Conservation (phyloP, 2,888 invertebrate species). For the Monoplex corrugatus region DNA sequence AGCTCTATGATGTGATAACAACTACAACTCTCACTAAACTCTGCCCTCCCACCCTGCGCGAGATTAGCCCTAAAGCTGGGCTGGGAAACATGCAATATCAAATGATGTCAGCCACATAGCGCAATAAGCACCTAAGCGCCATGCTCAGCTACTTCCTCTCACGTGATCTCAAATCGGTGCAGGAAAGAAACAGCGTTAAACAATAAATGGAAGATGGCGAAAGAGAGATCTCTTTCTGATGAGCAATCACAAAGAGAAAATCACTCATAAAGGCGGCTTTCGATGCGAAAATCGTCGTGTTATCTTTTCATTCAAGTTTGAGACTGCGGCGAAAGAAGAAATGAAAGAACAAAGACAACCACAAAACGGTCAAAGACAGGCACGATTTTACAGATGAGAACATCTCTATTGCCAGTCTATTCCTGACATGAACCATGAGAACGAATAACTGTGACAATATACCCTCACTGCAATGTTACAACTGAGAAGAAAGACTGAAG, state of each 20-base stretch:
- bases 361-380: too few species aligned
- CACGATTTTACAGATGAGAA: too few species aligned
- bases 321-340: neutral
- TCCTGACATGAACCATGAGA: too few species aligned
- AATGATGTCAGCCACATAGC: neutral
- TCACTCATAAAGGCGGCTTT: neutral
- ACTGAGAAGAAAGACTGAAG: too few species aligned
- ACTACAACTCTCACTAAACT: slow-evolving; percentile 23
- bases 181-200: neutral
- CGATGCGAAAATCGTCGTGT: neutral
- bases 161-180: slow-evolving; percentile 8
- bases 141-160: slow-evolving; percentile 34
- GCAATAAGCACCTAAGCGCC: slow-evolving; percentile 9
- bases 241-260: neutral
- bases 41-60: slow-evolving; percentile 31
- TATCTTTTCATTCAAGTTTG: slow-evolving; percentile 22
- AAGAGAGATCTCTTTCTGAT: neutral
- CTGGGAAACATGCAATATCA: neutral
- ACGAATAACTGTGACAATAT: too few species aligned
- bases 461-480: too few species aligned
- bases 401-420: too few species aligned
- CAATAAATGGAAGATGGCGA: neutral
- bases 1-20: slow-evolving; percentile 43
- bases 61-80: neutral
- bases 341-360: neutral